A percentile compares a stretch with the other conserved stretches of the same genome.
phyloP scores from a whole-genome alignment of 2,797 vertebrate species.

The Perdix hodgsoniae region DNA sequence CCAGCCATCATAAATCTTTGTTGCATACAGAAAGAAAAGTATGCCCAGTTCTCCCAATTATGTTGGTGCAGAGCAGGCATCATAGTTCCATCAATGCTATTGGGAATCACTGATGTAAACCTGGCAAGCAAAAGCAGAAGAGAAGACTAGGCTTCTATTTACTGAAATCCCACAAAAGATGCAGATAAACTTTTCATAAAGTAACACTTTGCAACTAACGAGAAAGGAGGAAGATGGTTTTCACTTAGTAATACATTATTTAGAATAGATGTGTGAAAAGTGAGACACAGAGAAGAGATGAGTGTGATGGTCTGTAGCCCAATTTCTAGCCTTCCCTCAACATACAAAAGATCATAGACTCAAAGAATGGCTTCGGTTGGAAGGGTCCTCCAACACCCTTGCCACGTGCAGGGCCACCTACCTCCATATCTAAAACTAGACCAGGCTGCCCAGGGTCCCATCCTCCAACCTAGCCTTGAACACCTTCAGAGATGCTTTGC shows the following conservation, averaged over 20 bases:
- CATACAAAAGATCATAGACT: not conserved
- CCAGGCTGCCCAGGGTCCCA: too few relatives aligned
- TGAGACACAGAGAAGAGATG: not conserved
- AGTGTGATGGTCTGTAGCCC: too few relatives aligned
- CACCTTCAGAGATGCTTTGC: too few relatives aligned
- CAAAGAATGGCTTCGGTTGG: too few relatives aligned
- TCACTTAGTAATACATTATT: fast-evolving
- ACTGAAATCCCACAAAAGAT: not conserved
- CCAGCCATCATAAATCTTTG: not conserved
- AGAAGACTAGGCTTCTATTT: not conserved
- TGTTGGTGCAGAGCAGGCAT: not conserved
- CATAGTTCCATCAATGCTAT: fast-evolving
- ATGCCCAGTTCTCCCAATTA: not conserved
- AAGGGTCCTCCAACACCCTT: too few relatives aligned
- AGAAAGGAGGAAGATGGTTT: not conserved
- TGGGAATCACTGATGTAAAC: not conserved
- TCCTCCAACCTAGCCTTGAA: too few relatives aligned
- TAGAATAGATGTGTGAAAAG: not conserved
- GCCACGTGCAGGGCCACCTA: too few relatives aligned
- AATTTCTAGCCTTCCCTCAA: too few relatives aligned
- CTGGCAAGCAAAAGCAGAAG: not conserved
- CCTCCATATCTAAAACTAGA: too few relatives aligned
- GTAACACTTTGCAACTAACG: not conserved
- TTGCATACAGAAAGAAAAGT: not conserved
- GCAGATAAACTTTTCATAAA: not conserved